Percentiles rank a stretch among this genome's conserved stretches.
These are phyloP conservation scores for Coreoperca whiteheadi DNA, from an alignment of 2,113 vertebrate genomes.

Conservation along the genomic window DNA sequence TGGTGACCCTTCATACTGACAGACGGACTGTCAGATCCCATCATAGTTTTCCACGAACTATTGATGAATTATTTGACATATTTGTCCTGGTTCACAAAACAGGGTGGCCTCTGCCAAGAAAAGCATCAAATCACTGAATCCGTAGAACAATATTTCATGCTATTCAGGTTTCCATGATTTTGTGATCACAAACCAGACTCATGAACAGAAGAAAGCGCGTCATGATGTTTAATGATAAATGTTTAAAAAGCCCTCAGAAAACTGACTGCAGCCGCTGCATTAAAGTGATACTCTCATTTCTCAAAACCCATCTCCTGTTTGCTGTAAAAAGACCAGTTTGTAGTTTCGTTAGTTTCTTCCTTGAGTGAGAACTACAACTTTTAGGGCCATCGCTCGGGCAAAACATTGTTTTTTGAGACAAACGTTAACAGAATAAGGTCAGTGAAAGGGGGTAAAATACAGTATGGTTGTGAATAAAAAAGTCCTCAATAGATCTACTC, in stretches of 20 bases:
- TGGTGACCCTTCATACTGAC: constrained; percentile 7
- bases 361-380: background rate
- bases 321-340: background rate
- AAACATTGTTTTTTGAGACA: background rate
- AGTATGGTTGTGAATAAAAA: too few relatives aligned
- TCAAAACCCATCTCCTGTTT: background rate
- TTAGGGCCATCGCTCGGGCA: background rate
- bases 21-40: constrained; percentile 55
- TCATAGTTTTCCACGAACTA: constrained; percentile 13
- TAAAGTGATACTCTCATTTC: background rate
- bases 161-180: background rate
- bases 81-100: constrained; percentile 38
- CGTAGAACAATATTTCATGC: background rate
- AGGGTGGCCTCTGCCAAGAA: background rate
- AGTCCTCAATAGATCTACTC: too few relatives aligned
- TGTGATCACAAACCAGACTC: background rate
- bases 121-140: background rate
- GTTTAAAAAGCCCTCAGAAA: background rate
- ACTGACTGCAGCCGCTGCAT: background rate
- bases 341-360: background rate
- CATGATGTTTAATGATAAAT: background rate
- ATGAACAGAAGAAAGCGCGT: background rate
- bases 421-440: too few relatives aligned
- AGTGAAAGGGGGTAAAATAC: too few relatives aligned
- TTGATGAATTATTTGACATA: constrained; percentile 19